Evolutionary conservation across 1,140 invertebrate genomes (phyloP), one percentile per base, ranked within the genome.

Genomic region (Drosophila teissieri): DNA sequence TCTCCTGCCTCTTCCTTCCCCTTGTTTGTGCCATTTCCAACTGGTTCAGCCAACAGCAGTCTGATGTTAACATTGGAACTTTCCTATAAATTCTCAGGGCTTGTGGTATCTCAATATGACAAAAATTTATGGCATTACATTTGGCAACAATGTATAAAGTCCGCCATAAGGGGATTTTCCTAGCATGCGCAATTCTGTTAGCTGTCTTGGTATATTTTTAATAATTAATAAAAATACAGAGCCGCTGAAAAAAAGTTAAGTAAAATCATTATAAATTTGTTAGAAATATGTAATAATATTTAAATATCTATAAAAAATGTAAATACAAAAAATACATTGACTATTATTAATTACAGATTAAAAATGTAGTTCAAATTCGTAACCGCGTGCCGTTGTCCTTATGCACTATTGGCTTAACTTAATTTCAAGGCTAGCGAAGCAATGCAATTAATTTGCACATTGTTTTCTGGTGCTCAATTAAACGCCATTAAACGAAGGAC

Each of bases 381-480:
- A n/a, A 27, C 14, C 46, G 1, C 8, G 5, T 7, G 5, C 1
- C n/a, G 10, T 77, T 15, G 69, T 58, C 56, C 45, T 73, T 45
- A 56, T 54, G 57, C 62, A 14, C n/a, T 3, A 36, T 49, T 45
- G 57, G 10, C 31, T 42, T 42, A 31, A 44, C 40, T 6, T 31
- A 19, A 54, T 34, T 42, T 46, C 15, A 22, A 37, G 46, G 42
- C 42, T 44, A 42, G 3, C 22, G 17, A 51, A 27, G 39, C 14
- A 42, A 40, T 31, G 14, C 1, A 51, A 46, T 53, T 39, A 19
- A 51, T 40, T 36, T 62, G 31, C 53, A 17, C 61, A 49, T 40
- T 44, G 55, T 31, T 67, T 60, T 44, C 34, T 51, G 49, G 57
- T 54, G 45, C 52, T 67, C 69, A 78, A 78, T 78, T 85, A 72